Conservation (phyloP, 2,888 invertebrate species). For the Seira musarum region DNA sequence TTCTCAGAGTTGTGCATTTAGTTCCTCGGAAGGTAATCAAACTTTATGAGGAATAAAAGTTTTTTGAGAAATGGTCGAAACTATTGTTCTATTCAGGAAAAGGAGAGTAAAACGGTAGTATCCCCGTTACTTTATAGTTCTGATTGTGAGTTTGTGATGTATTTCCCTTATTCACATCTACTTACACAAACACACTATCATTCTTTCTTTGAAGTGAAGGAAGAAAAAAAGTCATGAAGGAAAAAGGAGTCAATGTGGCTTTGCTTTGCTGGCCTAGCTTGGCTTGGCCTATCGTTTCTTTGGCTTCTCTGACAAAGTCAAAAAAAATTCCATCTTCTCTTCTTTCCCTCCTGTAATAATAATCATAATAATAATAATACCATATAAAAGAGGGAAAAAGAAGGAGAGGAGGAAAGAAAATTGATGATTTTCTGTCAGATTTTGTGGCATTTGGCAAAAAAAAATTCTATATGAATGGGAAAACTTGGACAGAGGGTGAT, state of each 20-base stretch:
- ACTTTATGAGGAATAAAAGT: too few species aligned
- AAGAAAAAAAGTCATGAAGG: not conserved
- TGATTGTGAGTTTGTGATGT: too few species aligned
- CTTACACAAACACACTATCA: not conserved
- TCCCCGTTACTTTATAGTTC: too few species aligned
- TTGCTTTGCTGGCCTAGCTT: too few species aligned
- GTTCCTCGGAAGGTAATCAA: too few species aligned
- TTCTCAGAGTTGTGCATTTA: too few species aligned
- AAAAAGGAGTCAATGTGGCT: not conserved
- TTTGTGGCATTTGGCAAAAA: conserved; percentile 58
- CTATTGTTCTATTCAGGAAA: too few species aligned
- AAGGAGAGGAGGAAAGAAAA: conserved; percentile 50
- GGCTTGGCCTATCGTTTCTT: conserved; percentile 48
- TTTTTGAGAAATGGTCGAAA: too few species aligned
- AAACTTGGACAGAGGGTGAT: conserved; percentile 65
- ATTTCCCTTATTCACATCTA: too few species aligned
- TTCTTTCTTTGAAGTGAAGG: not conserved
- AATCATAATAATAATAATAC: conserved; percentile 57
- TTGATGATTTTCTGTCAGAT: conserved; percentile 62
- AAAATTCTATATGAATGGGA: conserved; percentile 61
- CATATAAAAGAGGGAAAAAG: conserved; percentile 3
- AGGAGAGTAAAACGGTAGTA: too few species aligned
- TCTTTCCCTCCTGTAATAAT: conserved; percentile 53
- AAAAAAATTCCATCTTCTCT: conserved; percentile 48
- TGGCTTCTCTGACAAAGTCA: conserved; percentile 55